These are phyloP conservation scores for Poecilia latipinna DNA, from an alignment of 2,113 vertebrate species.

Conservation along the genomic window DNA sequence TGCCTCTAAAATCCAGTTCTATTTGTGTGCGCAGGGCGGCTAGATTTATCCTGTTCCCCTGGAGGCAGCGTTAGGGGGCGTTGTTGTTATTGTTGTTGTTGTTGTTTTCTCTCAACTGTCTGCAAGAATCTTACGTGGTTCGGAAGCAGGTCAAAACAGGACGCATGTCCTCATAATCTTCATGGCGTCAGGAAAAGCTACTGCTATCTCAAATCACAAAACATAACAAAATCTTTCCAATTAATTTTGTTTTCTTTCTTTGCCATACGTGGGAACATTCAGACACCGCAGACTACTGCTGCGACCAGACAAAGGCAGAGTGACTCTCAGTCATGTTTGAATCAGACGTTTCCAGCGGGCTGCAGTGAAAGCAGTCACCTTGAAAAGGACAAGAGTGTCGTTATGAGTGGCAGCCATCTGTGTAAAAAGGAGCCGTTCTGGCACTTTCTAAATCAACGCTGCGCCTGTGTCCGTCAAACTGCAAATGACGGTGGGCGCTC, in stretches of 20 bases:
- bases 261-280: not conserved
- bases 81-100: not conserved
- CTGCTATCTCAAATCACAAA: not conserved
- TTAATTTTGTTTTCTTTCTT: not conserved
- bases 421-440: conserved; percentile 67
- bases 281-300: conserved; percentile 1
- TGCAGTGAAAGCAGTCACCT: conserved; percentile 59
- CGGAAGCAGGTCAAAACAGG: not conserved
- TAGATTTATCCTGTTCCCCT: not conserved
- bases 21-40: not conserved
- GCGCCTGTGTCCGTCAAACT: conserved; percentile 60
- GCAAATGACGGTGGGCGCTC: conserved; percentile 59
- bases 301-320: not conserved
- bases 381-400: conserved; percentile 58
- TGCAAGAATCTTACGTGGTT: not conserved
- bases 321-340: not conserved
- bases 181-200: not conserved
- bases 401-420: conserved; percentile 73
- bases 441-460: conserved; percentile 55
- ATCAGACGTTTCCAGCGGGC: conserved; percentile 17
- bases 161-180: not conserved
- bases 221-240: not conserved
- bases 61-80: not conserved
- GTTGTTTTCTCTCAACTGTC: not conserved
- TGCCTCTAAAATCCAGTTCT: not conserved